These are phyloP conservation scores for Ascidia mentula DNA, from an alignment of 23 tunicate genomes.

Conservation along the genomic window DNA sequence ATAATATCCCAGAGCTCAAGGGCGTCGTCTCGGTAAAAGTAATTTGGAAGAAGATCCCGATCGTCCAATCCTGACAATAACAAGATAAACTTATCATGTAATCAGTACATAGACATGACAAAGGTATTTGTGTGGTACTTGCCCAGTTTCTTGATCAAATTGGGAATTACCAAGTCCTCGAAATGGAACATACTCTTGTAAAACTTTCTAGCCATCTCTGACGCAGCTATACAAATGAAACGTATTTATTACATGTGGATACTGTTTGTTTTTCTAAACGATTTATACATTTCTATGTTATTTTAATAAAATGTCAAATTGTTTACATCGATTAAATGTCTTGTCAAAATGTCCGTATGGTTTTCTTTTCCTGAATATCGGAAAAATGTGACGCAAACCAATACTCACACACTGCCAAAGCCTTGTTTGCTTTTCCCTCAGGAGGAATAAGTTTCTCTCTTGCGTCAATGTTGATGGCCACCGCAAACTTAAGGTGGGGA, in stretches of 20 bases:
- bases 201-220: background rate
- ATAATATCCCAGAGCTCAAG: slow-evolving; percentile 51
- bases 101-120: no score
- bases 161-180: background rate
- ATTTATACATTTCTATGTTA: no score
- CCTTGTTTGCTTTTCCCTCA: background rate
- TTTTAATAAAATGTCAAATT: no score
- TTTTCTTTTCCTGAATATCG: no score
- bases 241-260: no score
- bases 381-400: no score
- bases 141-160: slow-evolving; percentile 48
- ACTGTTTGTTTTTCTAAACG: no score
- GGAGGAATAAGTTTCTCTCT: slow-evolving; percentile 26
- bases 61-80: slow-evolving; percentile 41
- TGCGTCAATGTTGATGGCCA: slow-evolving; percentile 41
- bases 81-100: no score
- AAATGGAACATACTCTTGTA: background rate
- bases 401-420: background rate
- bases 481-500: slow-evolving; percentile 43
- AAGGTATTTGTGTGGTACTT: no score
- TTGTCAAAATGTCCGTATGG: no score
- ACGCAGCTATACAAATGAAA: background rate
- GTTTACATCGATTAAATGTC: no score
- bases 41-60: slow-evolving; percentile 41
- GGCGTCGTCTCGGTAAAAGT: slow-evolving; percentile 69